Base-by-base conservation (phyloP, 92 coral and sea anemone genomes). In the Phenganax subtilis region DNA sequence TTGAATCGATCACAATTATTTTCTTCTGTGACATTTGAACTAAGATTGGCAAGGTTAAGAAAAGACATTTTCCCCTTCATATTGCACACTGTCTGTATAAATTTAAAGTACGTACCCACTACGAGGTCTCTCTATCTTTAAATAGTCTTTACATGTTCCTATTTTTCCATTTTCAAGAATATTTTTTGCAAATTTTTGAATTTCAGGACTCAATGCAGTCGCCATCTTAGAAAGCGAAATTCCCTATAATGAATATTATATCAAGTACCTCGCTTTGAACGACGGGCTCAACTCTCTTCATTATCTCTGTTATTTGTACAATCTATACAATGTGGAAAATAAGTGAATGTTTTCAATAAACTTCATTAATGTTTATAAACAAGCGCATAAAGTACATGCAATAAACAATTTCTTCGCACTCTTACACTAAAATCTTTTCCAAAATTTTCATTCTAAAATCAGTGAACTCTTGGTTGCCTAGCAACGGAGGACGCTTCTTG, bases 1-100 rank as follows among this genome's bases (percentile, higher is more conserved):
- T 91, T 90, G 85, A 94, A 94, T 29, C 98, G 87, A 75, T 94
- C 98, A 60, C 92, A 87, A 51, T 79, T 65, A 11, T 79, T 65
- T 44, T 63, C 74, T 51, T 51, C 51, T n/a, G 44, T 51, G 1
- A 64, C 74, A 63, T 63, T 64, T 8, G 59, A 79, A 47, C 83
- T 79, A 47, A 0, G 47, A 57, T 20, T 59, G 65, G 25, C 25
- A 59, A 59, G 7, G 16, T 1, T 20, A 20, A 59, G 16, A 14
- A 69, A 69, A 7, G 10, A 69, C 10, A 69, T 25, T 30, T 69
- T 6, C 3, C 12, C 20, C 51, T 28, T 69, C 31, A 8, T 20
- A 3, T 9, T 12, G 25, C 9, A 37, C 12, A 25, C 9, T 16
- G 17, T 30, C 30, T 25, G 52, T 1, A 4, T 52, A 53, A 16